Percentiles rank a stretch among this genome's conserved stretches.
Evolutionary conservation across 2,888 invertebrate species (phyloP).

Genomic region (Stenotaenia linearis): DNA sequence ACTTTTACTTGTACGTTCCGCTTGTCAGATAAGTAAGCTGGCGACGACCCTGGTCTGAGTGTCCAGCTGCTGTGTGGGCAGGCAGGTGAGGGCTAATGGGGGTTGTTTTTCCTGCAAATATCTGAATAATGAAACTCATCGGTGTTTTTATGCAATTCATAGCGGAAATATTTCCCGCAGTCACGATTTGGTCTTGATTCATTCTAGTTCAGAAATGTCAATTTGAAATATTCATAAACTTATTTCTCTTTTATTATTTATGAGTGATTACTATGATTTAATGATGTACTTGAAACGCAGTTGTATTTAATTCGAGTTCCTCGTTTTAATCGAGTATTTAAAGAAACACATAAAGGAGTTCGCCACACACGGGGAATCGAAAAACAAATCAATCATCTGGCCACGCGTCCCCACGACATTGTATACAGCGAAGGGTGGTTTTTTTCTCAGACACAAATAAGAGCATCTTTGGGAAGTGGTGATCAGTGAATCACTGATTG

Average conservation of each 20-base stretch:
- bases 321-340: not conserved
- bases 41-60: not conserved
- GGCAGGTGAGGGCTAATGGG: not conserved
- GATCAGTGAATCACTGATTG: not conserved
- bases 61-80: constrained; percentile 6
- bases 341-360: not conserved
- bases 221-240: not conserved
- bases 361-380: not conserved
- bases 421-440: not conserved
- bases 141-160: not conserved
- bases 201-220: not conserved
- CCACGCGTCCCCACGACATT: not conserved
- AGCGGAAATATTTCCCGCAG: not conserved
- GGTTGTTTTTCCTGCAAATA: not conserved
- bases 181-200: not conserved
- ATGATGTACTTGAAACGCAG: not conserved
- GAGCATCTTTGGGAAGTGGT: not conserved
- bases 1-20: constrained; percentile 11
- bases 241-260: not conserved
- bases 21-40: constrained; percentile 7
- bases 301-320: not conserved
- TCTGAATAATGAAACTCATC: not conserved
- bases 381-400: not conserved
- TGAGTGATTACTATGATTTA: not conserved
- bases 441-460: not conserved